These are phyloP conservation scores for Opisthocomus hoazin DNA, from an alignment of 2,113 vertebrate species.

Conservation along the genomic window DNA sequence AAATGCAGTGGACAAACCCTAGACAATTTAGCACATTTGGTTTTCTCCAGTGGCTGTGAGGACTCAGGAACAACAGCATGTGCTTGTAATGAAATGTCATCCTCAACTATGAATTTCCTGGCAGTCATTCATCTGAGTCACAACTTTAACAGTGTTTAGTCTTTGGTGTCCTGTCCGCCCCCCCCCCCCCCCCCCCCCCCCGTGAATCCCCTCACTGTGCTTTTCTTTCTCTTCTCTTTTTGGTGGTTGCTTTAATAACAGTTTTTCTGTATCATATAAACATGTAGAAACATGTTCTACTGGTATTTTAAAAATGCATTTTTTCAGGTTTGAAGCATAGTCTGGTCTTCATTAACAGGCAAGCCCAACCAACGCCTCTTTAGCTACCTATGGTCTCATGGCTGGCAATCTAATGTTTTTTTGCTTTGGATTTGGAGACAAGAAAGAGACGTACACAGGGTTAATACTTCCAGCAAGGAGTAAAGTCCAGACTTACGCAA, in stretches of 20 bases:
- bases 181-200: accelerated
- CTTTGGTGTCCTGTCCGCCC: background rate
- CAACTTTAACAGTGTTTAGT: background rate
- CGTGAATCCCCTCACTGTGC: background rate
- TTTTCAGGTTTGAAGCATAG: background rate
- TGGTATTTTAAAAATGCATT: accelerated
- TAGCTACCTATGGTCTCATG: background rate
- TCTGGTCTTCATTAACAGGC: background rate
- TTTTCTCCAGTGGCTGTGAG: background rate
- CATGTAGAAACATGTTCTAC: background rate
- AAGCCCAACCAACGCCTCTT: background rate
- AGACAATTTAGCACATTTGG: background rate
- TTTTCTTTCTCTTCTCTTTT: background rate
- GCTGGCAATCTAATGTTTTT: background rate
- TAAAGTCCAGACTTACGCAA: background rate
- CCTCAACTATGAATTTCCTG: background rate
- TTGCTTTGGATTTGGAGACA: background rate
- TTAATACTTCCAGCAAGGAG: background rate
- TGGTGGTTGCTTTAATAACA: background rate
- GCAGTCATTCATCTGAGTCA: background rate
- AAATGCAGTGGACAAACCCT: background rate
- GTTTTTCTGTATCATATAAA: background rate
- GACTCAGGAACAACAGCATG: background rate
- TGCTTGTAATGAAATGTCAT: background rate
- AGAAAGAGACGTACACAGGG: background rate